Evolutionary conservation across 1,140 invertebrate species (phyloP).

Genomic region (Macrobrachium rosenbergii): DNA sequence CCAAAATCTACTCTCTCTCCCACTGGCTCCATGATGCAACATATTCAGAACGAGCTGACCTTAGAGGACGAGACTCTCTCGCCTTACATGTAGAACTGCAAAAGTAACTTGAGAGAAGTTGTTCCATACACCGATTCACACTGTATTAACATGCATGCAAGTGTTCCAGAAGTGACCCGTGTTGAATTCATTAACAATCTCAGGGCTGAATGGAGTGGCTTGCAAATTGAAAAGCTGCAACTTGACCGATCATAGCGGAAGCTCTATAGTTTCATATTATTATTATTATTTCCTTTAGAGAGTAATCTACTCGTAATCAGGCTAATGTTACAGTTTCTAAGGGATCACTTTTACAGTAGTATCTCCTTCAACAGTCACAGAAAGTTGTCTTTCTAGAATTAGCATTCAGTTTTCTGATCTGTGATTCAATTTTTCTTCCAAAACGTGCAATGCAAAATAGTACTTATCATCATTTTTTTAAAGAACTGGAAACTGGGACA

Average conservation of each 20-base stretch:
- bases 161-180: constrained; percentile 28
- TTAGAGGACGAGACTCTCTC: no score
- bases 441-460: no score
- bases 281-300: no score
- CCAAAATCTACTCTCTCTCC: no score
- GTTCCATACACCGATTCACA: constrained; percentile 22
- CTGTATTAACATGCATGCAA: constrained; percentile 34
- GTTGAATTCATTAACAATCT: constrained; percentile 31
- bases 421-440: no score
- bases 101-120: neutral
- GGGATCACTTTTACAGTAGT: neutral
- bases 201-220: constrained; percentile 28
- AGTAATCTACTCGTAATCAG: no score
- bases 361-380: neutral
- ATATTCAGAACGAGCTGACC: no score
- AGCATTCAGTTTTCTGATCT: no score
- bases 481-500: neutral
- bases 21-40: no score
- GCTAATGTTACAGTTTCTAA: neutral
- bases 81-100: neutral
- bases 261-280: no score
- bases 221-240: neutral
- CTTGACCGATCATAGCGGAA: no score
- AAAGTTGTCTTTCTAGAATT: neutral
- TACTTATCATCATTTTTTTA: constrained; percentile 10